phyloP scores from a whole-genome alignment of 2,113 vertebrate genomes.

The Caracal caracal region DNA sequence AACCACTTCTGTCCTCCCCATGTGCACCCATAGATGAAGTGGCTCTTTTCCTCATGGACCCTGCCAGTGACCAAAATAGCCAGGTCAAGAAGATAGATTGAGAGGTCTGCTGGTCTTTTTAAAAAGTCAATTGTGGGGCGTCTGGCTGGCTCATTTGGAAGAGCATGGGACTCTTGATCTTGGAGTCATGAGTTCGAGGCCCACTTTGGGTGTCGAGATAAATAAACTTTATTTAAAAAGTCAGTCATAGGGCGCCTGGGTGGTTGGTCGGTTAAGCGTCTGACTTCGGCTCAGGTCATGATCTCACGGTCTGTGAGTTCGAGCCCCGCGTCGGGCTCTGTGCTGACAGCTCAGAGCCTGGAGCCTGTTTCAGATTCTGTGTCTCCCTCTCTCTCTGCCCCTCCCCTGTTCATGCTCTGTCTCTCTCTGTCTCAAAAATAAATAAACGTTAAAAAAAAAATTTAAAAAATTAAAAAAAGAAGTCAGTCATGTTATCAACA shows the following conservation, averaged over 20 bases:
- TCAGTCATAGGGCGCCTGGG: no score
- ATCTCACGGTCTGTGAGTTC: no score
- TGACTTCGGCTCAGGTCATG: no score
- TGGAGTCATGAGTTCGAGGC: not conserved
- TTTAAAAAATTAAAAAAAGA: no score
- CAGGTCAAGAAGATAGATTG: not conserved
- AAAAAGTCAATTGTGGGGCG: not conserved
- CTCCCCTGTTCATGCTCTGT: no score
- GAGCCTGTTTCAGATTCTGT: no score
- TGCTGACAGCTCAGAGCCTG: no score
- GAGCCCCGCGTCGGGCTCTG: no score
- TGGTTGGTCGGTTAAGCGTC: no score
- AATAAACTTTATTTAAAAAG: not conserved
- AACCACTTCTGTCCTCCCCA: not conserved
- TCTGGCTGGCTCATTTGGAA: not conserved
- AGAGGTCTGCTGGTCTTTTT: not conserved
- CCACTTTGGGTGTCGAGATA: not conserved
- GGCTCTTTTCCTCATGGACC: not conserved
- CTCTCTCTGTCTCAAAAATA: no score
- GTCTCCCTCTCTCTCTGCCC: no score
- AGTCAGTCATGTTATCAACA: not conserved
- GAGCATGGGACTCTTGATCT: not conserved
- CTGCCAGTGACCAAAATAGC: not conserved
- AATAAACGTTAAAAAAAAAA: no score
- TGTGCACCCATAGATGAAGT: not conserved